Evolutionary conservation across 2,113 vertebrate genomes (phyloP).

Genomic region (Otis tarda): DNA sequence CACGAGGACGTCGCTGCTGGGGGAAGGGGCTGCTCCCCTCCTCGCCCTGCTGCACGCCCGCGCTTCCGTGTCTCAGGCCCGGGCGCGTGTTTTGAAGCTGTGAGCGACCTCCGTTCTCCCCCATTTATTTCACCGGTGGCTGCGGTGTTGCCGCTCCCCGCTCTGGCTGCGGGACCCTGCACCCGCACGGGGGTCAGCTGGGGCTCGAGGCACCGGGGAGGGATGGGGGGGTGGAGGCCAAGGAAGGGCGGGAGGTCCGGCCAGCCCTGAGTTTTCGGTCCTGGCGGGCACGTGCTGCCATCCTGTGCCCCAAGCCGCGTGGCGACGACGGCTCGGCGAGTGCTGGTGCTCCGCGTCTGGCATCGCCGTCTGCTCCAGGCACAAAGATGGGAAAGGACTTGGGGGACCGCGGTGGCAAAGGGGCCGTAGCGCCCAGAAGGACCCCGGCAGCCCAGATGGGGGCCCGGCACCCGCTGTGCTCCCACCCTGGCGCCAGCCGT

Average conservation of each 20-base stretch:
- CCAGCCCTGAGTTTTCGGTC: neutral
- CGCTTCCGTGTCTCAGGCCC: neutral
- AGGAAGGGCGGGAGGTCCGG: neutral
- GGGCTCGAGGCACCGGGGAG: neutral
- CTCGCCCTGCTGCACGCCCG: rapidly evolving
- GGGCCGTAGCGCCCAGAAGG: neutral
- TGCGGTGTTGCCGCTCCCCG: rapidly evolving
- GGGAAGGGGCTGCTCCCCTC: neutral
- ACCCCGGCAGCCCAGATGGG: neutral
- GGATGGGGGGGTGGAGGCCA: rapidly evolving
- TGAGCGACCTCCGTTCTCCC: neutral
- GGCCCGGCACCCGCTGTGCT: rapidly evolving
- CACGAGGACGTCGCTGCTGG: neutral
- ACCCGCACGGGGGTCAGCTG: rapidly evolving
- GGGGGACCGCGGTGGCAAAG: rapidly evolving
- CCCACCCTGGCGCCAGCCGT: rapidly evolving
- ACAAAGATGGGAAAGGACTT: neutral
- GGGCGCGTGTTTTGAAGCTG: neutral
- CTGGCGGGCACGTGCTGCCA: neutral
- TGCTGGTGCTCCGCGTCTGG: rapidly evolving
- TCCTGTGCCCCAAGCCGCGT: neutral
- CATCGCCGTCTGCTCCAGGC: rapidly evolving
- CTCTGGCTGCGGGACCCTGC: rapidly evolving
- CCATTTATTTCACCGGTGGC: neutral
- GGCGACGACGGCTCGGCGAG: rapidly evolving